Percentiles rank a stretch among this genome's conserved stretches.
phyloP scores from a whole-genome alignment of 2,113 vertebrate species.

The Albula glossodonta region DNA sequence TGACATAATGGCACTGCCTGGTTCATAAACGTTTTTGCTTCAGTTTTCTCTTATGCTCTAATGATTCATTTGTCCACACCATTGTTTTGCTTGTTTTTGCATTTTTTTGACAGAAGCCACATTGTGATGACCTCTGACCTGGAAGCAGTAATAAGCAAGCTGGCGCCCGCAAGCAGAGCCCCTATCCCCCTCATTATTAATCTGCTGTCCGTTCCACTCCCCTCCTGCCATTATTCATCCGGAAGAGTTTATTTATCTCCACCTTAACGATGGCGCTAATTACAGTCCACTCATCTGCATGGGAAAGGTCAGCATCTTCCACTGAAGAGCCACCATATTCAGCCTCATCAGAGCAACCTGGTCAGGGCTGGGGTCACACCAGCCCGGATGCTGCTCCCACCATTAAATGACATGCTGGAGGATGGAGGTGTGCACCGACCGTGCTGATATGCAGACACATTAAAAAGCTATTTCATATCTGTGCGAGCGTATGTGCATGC shows the following conservation, averaged over 20 bases:
- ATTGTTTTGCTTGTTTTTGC: slow-evolving; percentile 13
- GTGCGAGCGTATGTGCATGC: neutral
- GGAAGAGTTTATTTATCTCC: slow-evolving; percentile 25
- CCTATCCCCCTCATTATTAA: slow-evolving; percentile 20
- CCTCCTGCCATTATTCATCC: slow-evolving; percentile 18
- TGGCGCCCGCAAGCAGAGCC: neutral
- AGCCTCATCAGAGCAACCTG: slow-evolving; percentile 39
- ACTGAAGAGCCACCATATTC: slow-evolving; percentile 26
- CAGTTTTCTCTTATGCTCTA: neutral
- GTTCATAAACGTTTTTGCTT: neutral
- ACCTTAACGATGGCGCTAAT: slow-evolving; percentile 23
- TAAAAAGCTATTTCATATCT: neutral
- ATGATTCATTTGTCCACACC: neutral
- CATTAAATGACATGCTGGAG: neutral
- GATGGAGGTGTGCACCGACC: neutral
- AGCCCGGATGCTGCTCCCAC: slow-evolving; percentile 7
- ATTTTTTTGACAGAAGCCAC: neutral
- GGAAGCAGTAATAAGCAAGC: slow-evolving; percentile 21
- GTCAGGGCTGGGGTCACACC: slow-evolving; percentile 34
- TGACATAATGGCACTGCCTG: neutral
- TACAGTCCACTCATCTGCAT: slow-evolving; percentile 21
- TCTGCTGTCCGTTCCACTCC: slow-evolving; percentile 10
- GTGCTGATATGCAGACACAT: neutral
- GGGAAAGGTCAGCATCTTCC: slow-evolving; percentile 42
- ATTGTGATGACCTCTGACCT: slow-evolving; percentile 26